Percentiles rank a stretch among this genome's conserved stretches.
These are phyloP conservation scores for Chrysopilus asiliformis DNA, from an alignment of 2,888 invertebrate genomes.

Conservation along the genomic window DNA sequence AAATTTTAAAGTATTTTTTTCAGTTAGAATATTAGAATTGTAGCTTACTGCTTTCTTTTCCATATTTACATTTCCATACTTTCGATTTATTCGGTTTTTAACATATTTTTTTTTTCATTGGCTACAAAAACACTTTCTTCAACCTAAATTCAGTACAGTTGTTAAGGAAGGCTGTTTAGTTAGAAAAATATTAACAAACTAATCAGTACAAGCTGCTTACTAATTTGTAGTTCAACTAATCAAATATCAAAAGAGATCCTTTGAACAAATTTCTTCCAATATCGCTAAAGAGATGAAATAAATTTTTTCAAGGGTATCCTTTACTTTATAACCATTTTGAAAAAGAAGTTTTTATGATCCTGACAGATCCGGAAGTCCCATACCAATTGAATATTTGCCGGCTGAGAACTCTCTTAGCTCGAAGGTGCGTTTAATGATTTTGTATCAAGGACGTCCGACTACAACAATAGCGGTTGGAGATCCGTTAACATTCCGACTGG, in stretches of 20 bases:
- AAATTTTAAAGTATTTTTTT: no score
- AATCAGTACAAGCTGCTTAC: no score
- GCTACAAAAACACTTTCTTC: no score
- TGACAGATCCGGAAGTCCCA: slow-evolving; percentile 76
- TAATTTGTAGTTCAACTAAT: slow-evolving; percentile 12
- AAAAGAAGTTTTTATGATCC: slow-evolving; percentile 39
- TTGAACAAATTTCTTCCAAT: slow-evolving; percentile 10
- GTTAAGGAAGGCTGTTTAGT: no score
- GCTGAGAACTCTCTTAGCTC: slow-evolving; percentile 85
- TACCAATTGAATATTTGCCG: slow-evolving; percentile 83
- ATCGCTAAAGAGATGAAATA: no score
- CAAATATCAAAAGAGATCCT: slow-evolving; percentile 3
- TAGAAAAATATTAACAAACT: no score
- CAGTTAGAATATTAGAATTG: no score
- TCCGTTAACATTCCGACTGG: slow-evolving; percentile 75
- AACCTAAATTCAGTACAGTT: no score
- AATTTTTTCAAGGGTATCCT: slow-evolving; percentile 11
- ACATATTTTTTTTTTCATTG: no score
- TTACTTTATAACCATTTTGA: slow-evolving; percentile 1
- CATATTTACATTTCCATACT: no score
- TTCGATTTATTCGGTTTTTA: no score
- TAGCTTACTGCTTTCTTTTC: no score
- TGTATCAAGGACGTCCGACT: slow-evolving; percentile 82
- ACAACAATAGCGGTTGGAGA: slow-evolving; percentile 90
- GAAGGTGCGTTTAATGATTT: slow-evolving; percentile 65